Base-by-base conservation (phyloP, 2,888 invertebrate species). In the Rapana venosa region DNA sequence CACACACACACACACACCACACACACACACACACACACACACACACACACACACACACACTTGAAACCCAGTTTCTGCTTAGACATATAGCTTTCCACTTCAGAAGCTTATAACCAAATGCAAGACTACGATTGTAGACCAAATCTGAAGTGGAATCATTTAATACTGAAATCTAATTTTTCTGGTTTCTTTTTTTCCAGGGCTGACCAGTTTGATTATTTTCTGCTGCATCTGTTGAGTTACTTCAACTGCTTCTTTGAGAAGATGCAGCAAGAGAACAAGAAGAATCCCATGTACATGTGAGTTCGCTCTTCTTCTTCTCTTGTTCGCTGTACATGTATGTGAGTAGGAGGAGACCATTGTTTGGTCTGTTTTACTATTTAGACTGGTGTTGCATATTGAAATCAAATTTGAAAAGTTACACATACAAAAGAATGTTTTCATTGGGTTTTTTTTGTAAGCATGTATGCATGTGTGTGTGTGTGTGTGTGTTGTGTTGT, bases 251-350 rank as follows among this genome's bases (percentile, higher is more conserved):
- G 95, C 90, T 96, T 95, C 93, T 96, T 95, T 92, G 95, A 96
- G 90, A 96, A 95, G 88, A 92, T 94, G 36, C 93, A 93, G 26
- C 94, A 94, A 88, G 95, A 96, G 89, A 93, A 94, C 88, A 95
- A 95, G 91, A 95, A 95, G 77, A 95, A 95, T 90, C 95, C 95
- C 11, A 94, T 95, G 91, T 96, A 95, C 92, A 96, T 96, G 96
- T 96, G 93, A 95, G 95, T n/a, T n/a, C n/a, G n/a, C n/a, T n/a
- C n/a, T n/a, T n/a, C n/a, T n/a, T n/a, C n/a, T n/a, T n/a, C n/a
- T n/a, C n/a, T n/a, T n/a, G n/a, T n/a, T n/a, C n/a, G n/a, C n/a
- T 95, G 91, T 96, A 95, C 92, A 96, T 96, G 96, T 96, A 92
- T 95, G 95, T 94, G 85, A n/a, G 22, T 2, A 47, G 47, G 47